Base-by-base conservation (phyloP, 2,888 invertebrate genomes). In the Thecophora atra region DNA sequence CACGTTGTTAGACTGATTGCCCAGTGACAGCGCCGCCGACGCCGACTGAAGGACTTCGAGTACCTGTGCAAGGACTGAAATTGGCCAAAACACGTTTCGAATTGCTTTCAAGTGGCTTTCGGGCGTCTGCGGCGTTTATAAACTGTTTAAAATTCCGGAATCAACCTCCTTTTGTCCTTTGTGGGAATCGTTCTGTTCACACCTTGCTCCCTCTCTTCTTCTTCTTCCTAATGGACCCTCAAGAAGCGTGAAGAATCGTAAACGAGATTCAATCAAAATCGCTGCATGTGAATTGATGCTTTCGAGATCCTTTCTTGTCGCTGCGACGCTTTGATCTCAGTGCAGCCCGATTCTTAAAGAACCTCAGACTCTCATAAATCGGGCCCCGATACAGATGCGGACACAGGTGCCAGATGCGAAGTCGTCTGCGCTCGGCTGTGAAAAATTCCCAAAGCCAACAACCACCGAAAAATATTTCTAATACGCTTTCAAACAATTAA, bases 241-340 rank as follows among this genome's bases (percentile, higher is more conserved):
- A 74, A 74, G 75, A 75, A 81, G 83, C 82, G 80, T 83, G 78
- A 77, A 81, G 72, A 83, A 83, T 83, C 75, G 77, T 75, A 82
- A 81, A 82, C 79, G 77, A 81, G 78, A 75, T 73, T 75, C 74
- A 70, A 76, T 78, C 76, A 75, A 74, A 72, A 68, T 73, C 44
- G n/a, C 28, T 42, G 68, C 37, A 24, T 68, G 68, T 68, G 21
- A 69, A 69, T 62, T 47, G 62, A 62, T 69, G 69, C 3, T 37
- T 37, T 37, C 2, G 37, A 13, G 69, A 69, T 62, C n/a, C 69
- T 69, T 72, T 65, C 71, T 6, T 37, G 37, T 37, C 37, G 37
- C 71, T 72, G 51, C 70, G 37, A 19, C 56, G 62, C 52, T 81
- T 82, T 82, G 82, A 82, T 79, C 77, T 65, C 52, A 21, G 73